Conservation (phyloP, 2,113 vertebrate genomes). For the Bostrychus sinensis region DNA sequence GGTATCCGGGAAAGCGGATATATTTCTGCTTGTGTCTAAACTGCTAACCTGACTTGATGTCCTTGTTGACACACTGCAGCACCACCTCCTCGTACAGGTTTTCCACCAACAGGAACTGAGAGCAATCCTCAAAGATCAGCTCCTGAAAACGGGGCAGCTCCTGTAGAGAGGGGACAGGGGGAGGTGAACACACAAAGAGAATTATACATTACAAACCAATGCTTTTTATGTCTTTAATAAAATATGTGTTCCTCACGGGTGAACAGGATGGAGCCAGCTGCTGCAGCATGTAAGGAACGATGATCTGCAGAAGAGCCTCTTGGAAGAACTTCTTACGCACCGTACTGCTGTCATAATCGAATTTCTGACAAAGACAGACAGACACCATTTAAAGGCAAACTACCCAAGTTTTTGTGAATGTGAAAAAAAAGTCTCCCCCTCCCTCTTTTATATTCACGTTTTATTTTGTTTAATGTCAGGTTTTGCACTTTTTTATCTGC, state of each 20-base stretch:
- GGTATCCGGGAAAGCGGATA: too few species aligned
- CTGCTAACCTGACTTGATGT: constrained; percentile 95
- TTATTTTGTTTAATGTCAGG: too few species aligned
- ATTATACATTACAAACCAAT: too few species aligned
- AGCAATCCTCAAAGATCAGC: constrained; percentile 95
- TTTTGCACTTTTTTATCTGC: too few species aligned
- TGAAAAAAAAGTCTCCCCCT: too few species aligned
- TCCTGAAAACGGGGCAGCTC: constrained; percentile 90
- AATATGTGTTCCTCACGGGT: constrained; percentile 76
- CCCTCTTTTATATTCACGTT: too few species aligned
- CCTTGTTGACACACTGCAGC: constrained; percentile 93
- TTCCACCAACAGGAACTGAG: constrained; percentile 90
- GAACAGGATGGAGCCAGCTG: constrained; percentile 88
- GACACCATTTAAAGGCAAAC: too few species aligned
- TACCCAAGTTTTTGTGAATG: too few species aligned
- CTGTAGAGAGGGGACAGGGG: constrained; percentile 69
- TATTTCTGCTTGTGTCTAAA: too few species aligned
- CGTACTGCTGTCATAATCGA: constrained; percentile 95
- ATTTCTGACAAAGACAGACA: constrained; percentile 82
- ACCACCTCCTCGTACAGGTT: constrained; percentile 94
- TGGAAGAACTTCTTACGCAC: constrained; percentile 97
- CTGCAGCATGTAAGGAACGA: constrained; percentile 95
- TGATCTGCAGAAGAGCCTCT: constrained; percentile 95
- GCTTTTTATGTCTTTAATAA: too few species aligned
- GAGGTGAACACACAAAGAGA: too few species aligned